phyloP scores from a whole-genome alignment of 2,888 invertebrate genomes.

The Pseudococcus longispinus region DNA sequence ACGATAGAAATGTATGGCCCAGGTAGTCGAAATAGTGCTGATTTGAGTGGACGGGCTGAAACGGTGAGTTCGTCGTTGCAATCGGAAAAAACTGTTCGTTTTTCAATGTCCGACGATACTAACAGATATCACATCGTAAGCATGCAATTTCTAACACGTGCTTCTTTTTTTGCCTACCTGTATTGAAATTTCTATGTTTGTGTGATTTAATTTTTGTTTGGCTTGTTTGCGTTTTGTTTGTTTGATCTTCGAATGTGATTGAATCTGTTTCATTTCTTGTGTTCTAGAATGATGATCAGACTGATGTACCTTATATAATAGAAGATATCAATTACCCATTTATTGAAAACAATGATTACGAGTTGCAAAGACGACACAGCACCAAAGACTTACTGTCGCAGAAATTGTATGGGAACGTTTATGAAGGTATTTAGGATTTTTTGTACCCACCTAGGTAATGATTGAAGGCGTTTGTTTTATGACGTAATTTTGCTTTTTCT shows the following conservation, averaged over 20 bases:
- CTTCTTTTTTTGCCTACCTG: background rate
- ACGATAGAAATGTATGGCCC: conserved; percentile 47
- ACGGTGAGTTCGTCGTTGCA: conserved; percentile 48
- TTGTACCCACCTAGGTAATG: background rate
- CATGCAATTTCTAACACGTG: background rate
- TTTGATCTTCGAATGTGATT: background rate
- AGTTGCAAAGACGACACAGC: conserved; percentile 18
- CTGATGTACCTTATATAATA: conserved; percentile 37
- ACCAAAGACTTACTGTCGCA: conserved; percentile 11
- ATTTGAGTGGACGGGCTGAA: conserved; percentile 16
- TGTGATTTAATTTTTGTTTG: background rate
- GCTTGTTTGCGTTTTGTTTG: background rate
- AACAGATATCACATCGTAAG: conserved; percentile 47
- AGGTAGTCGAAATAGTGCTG: conserved; percentile 33
- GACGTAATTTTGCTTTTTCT: background rate
- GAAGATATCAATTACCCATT: conserved; percentile 47
- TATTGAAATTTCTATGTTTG: background rate
- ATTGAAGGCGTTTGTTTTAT: too few relatives aligned
- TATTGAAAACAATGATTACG: conserved; percentile 27
- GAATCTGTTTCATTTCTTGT: background rate
- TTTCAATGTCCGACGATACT: conserved; percentile 20
- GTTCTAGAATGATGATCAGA: conserved; percentile 23
- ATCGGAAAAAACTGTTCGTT: conserved; percentile 47
- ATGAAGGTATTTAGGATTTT: background rate
- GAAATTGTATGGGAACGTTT: conserved; percentile 1